These are phyloP conservation scores for Chrysina gloriosa DNA, from an alignment of 2,888 invertebrate genomes.

Conservation along the genomic window DNA sequence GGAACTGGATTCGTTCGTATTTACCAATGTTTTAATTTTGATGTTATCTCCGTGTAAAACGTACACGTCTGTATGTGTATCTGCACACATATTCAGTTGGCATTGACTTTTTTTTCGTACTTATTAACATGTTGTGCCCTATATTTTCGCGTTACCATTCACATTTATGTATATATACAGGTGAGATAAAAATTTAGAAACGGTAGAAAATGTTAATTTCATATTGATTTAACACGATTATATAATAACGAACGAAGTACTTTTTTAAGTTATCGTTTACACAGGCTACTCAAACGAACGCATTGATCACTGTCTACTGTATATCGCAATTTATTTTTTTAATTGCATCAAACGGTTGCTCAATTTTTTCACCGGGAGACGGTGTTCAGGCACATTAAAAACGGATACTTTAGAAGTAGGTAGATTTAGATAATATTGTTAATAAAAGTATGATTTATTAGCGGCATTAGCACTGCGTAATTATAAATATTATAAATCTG, in stretches of 20 bases:
- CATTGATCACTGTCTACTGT: neutral
- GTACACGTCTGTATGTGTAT: neutral
- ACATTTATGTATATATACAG: neutral
- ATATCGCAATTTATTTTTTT: constrained; percentile 7
- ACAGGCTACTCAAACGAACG: too few relatives aligned
- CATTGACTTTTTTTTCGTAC: neutral
- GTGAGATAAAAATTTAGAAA: too few relatives aligned
- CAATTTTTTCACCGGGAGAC: neutral
- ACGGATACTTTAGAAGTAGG: constrained; percentile 1
- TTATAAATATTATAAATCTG: constrained; percentile 24
- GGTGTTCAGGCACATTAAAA: constrained; percentile 3
- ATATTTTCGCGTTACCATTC: neutral
- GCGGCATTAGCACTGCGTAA: constrained; percentile 3
- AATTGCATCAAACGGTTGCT: neutral
- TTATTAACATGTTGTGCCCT: neutral
- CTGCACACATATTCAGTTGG: neutral
- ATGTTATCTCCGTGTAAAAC: neutral
- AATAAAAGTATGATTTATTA: constrained; percentile 30
- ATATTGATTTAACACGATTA: too few relatives aligned
- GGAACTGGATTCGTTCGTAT: too few relatives aligned
- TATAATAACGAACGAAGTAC: too few relatives aligned
- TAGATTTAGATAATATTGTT: constrained; percentile 29
- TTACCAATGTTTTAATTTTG: too few relatives aligned
- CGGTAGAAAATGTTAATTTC: too few relatives aligned
- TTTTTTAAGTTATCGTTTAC: too few relatives aligned